Percentiles rank a stretch among this genome's conserved stretches.
These are phyloP conservation scores for Noctua janthe DNA, from an alignment of 2,888 invertebrate genomes.

Conservation along the genomic window DNA sequence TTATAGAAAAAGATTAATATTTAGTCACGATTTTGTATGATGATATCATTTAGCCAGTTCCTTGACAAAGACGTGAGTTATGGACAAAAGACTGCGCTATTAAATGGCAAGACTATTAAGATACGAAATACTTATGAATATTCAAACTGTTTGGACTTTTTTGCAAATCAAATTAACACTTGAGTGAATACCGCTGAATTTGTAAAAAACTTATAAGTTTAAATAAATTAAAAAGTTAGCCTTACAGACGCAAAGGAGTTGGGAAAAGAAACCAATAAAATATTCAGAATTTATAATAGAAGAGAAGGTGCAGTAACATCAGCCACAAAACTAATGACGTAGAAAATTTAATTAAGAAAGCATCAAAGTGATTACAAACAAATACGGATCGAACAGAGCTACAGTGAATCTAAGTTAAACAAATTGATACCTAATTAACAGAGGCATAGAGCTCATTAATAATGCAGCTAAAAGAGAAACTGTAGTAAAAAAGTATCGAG, in stretches of 20 bases:
- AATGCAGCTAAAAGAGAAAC: slow-evolving; percentile 82
- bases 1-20: slow-evolving; percentile 56
- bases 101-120: slow-evolving; percentile 52
- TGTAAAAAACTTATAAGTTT: neutral
- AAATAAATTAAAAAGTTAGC: neutral
- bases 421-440: slow-evolving; percentile 71
- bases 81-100: slow-evolving; percentile 49
- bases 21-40: slow-evolving; percentile 64
- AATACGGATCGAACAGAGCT: slow-evolving; percentile 54
- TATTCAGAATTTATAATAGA: slow-evolving; percentile 21
- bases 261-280: slow-evolving; percentile 1
- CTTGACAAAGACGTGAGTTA: slow-evolving; percentile 45
- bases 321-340: slow-evolving; percentile 55
- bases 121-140: slow-evolving; percentile 52
- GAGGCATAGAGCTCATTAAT: slow-evolving; percentile 71
- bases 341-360: slow-evolving; percentile 65
- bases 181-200: slow-evolving; percentile 1
- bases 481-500: slow-evolving; percentile 81
- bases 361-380: slow-evolving; percentile 64
- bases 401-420: slow-evolving; percentile 41
- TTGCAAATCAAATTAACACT: slow-evolving; percentile 9
- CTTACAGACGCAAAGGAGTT: neutral
- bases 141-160: slow-evolving; percentile 32
- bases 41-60: slow-evolving; percentile 60
- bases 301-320: slow-evolving; percentile 36